Evolutionary conservation across 2,888 invertebrate species (phyloP), one percentile per base, ranked within the genome.

Genomic region (Cephalotes varians): DNA sequence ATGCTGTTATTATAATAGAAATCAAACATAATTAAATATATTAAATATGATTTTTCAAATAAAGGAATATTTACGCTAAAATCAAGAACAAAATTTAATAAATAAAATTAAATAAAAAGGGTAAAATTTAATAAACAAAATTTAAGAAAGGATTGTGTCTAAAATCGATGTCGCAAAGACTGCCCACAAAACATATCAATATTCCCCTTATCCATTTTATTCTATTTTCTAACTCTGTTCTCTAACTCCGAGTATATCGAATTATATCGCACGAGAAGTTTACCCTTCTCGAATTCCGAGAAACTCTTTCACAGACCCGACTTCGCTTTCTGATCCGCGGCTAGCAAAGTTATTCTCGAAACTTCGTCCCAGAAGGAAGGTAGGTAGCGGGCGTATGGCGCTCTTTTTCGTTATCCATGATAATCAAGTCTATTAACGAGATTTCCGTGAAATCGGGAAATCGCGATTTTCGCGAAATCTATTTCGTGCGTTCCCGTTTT

Each of bases 371-470:
- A 34, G 9, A 51, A 69, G 34, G 21, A n/a, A n/a, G n/a, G n/a
- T n/a, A n/a, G n/a, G n/a, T 25, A 54, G 37, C 54, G 21, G 9
- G 10, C 34, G 37, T 37, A 28, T 37, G 25, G 40, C 62, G 7
- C n/a, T 25, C 44, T 44, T 12, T 25, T 34, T 25, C 51, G 51
- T 40, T 51, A 64, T 51, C n/a, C 51, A 54, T 54, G 25, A 65
- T 65, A 76, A 76, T 65, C 76, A 51, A 76, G 28, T 40, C n/a
- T 51, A 51, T 76, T 76, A 76, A 65, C 49, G 37, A 56, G 25
- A 56, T 49, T 51, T 76, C 28, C 51, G 37, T 12, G 12, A 51
- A 25, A 62, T 74, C 37, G 21, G 5, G 7, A 62, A 34, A 62
- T 62, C 34, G 47, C 12, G 28, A 58, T 40, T 49, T 74, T 62